Evolutionary conservation across 2,797 vertebrate genomes (phyloP), one percentile per base, ranked within the genome.

Genomic region (Gymnothorax javanicus): DNA sequence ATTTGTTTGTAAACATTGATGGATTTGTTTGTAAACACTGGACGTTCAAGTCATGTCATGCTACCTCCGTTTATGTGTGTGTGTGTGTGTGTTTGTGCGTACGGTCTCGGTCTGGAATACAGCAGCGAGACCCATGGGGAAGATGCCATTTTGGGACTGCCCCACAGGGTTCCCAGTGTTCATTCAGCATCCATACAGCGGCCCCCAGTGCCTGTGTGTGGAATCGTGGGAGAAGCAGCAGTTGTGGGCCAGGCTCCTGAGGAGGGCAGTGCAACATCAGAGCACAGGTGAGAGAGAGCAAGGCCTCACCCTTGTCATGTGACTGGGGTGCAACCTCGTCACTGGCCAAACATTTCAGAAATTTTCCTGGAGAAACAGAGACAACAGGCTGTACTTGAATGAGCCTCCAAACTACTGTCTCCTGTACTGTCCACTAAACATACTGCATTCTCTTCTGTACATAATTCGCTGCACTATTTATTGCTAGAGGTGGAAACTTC

Each of bases 171-270:
- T 83, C 60, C 88, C 91, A 6, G 75, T 94, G 25, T 91, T 92
- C 88, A 89, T 94, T 43, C 88, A 89, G 50, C 93, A 93, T 54
- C 90, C 91, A 0, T 91, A 90, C 88, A 88, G 90, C 12, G 20
- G 9, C 54, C 90, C 89, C 33, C 86, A 92, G 81, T 93, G 93
- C 25, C 85, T 93, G 52, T 91, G 89, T 0, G 88, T 86, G 0
- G 33, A 82, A 33, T 89, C 90, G 0, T 1, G 23, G 5, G 88
- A 90, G 59, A 75, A 11, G 0, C 92, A 92, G 89, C 86, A 23
- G 0, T 77, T 84, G 4, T 93, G 93, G 93, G 88, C 77, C 54
- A 85, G 89, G 0, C 77, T 90, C 17, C 87, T 94, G 60, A 87
- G 87, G 84, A 87, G 90, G 0, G 93, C 89, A 25, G 91, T 92